These are phyloP conservation scores for Zaprionus vittiger DNA, from an alignment of 1,140 invertebrate species.

Conservation along the genomic window DNA sequence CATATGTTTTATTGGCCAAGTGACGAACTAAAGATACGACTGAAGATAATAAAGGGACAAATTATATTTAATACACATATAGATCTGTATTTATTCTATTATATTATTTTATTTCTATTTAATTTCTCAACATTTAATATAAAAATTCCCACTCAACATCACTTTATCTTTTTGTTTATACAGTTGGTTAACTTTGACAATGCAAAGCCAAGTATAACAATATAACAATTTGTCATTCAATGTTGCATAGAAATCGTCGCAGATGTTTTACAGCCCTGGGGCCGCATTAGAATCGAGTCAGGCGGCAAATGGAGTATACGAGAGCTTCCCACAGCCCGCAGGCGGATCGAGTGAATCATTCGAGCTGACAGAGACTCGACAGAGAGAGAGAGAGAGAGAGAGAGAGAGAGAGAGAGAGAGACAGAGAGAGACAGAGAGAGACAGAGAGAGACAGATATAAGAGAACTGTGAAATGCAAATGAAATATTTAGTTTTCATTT, in stretches of 20 bases:
- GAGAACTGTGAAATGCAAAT: slow-evolving; percentile 43
- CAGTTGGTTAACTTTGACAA: background rate
- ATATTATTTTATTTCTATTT: background rate
- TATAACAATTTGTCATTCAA: background rate
- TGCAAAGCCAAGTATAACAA: background rate
- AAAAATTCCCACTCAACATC: background rate
- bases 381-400: background rate
- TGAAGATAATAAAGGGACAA: no score
- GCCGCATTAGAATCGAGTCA: background rate
- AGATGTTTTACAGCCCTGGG: slow-evolving; percentile 3
- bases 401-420: background rate
- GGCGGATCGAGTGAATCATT: background rate
- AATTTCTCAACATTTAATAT: background rate
- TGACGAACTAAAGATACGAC: background rate
- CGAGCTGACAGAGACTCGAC: background rate
- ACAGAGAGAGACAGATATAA: background rate
- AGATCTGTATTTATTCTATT: background rate
- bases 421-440: background rate
- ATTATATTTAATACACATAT: background rate
- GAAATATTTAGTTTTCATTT: slow-evolving; percentile 62
- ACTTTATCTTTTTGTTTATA: background rate
- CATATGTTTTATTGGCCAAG: background rate
- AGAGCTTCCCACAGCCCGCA: background rate
- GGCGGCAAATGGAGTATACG: slow-evolving; percentile 8
- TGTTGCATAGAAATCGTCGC: background rate